These are phyloP conservation scores for Aphaenogaster rudis DNA, from an alignment of 1,140 invertebrate genomes.

Conservation along the genomic window DNA sequence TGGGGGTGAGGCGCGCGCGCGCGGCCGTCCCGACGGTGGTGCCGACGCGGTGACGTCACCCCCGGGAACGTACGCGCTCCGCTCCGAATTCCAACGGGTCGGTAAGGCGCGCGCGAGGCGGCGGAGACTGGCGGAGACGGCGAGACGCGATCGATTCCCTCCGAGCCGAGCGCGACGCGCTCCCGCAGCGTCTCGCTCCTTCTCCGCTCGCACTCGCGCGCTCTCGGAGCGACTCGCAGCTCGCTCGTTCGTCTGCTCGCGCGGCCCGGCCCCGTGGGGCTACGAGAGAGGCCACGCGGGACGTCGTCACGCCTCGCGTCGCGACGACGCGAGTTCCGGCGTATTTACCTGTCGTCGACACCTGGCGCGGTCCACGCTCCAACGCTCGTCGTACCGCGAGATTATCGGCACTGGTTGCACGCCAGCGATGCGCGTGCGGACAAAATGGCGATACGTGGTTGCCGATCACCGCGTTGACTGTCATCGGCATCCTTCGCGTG, in stretches of 20 bases:
- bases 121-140: constrained; percentile 15
- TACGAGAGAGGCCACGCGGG: no score
- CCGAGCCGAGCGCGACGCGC: neutral
- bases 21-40: constrained; percentile 58
- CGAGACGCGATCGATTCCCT: constrained; percentile 30
- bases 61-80: constrained; percentile 45
- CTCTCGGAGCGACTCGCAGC: neutral
- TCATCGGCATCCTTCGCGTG: constrained; percentile 71
- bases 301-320: neutral
- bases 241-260: neutral
- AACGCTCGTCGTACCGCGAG: constrained; percentile 53
- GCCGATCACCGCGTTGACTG: constrained; percentile 79
- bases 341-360: constrained; percentile 76
- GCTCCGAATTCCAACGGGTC: constrained; percentile 44
- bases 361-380: constrained; percentile 16
- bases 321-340: neutral
- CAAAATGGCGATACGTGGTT: constrained; percentile 79
- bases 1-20: neutral
- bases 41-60: constrained; percentile 68
- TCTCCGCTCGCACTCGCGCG: neutral
- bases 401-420: constrained; percentile 63
- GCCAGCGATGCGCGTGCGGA: constrained; percentile 76
- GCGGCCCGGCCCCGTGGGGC: no score
- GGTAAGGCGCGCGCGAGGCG: neutral
- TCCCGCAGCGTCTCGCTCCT: neutral